Conservation (phyloP, 2,113 vertebrate genomes). For the Dolichotis patagonum region DNA sequence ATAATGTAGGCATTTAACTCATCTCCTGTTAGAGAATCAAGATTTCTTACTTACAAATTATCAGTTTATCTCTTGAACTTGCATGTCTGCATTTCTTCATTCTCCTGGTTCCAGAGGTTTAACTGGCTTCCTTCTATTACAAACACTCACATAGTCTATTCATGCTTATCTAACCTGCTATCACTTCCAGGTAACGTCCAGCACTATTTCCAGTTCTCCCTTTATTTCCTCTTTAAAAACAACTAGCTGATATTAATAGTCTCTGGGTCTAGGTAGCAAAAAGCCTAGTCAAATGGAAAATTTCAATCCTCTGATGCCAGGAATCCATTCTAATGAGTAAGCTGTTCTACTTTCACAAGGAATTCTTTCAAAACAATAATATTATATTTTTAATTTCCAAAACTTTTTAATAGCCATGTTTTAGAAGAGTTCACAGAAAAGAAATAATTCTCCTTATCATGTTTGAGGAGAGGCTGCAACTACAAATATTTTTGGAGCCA, state of each 20-base stretch:
- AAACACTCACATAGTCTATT: not conserved
- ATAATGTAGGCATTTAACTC: not conserved
- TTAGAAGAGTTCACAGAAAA: slow-evolving; percentile 18
- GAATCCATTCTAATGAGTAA: not conserved
- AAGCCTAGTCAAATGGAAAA: not conserved
- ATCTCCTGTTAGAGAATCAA: not conserved
- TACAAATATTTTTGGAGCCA: not conserved
- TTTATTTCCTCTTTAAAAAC: slow-evolving; percentile 15
- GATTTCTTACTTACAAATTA: not conserved
- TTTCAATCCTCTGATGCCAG: not conserved
- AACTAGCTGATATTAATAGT: not conserved
- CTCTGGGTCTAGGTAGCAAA: not conserved
- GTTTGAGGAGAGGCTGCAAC: not conserved
- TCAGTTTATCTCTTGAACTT: not conserved
- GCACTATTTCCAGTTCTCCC: rapidly evolving
- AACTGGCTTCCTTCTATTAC: not conserved
- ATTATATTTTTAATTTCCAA: not conserved
- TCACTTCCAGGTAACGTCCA: not conserved
- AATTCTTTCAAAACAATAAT: not conserved
- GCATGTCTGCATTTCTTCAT: not conserved
- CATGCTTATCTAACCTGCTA: too few relatives aligned
- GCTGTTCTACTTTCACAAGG: not conserved
- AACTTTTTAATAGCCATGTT: not conserved
- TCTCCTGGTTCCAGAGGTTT: not conserved
- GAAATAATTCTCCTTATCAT: not conserved